These are phyloP conservation scores for Pseudomyrmex gracilis DNA, from an alignment of 1,140 invertebrate genomes.

Conservation along the genomic window DNA sequence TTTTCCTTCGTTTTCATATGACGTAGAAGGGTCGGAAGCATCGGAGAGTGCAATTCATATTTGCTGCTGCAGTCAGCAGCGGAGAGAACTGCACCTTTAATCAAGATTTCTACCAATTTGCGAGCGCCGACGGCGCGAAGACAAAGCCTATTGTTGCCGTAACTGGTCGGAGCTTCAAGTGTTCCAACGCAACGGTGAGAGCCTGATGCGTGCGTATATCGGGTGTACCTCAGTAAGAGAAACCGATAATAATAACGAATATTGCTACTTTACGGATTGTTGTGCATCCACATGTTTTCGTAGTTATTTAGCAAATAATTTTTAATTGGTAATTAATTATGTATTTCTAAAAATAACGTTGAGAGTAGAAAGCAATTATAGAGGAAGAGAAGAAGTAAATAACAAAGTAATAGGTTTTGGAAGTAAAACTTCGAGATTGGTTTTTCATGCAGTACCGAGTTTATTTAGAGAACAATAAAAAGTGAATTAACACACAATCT, in stretches of 20 bases:
- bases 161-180: slow-evolving; percentile 86
- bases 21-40: slow-evolving; percentile 63
- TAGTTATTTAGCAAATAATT: slow-evolving; percentile 10
- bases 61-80: slow-evolving; percentile 76
- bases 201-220: slow-evolving; percentile 73
- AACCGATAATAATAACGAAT: background rate
- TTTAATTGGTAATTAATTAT: no score
- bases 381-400: no score
- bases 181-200: slow-evolving; percentile 82
- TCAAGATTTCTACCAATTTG: slow-evolving; percentile 86
- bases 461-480: no score
- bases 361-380: no score
- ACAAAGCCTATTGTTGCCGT: slow-evolving; percentile 86
- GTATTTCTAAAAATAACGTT: no score
- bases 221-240: slow-evolving; percentile 67
- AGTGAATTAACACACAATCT: no score
- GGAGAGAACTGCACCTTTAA: slow-evolving; percentile 85
- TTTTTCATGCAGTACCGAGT: no score
- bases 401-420: no score
- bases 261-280: no score
- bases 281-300: no score
- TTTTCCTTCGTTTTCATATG: slow-evolving; percentile 76
- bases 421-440: no score
- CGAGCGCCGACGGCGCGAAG: slow-evolving; percentile 84
- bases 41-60: slow-evolving; percentile 81